Conservation (phyloP, 1,140 invertebrate species). For the Drosophila sp. region DNA sequence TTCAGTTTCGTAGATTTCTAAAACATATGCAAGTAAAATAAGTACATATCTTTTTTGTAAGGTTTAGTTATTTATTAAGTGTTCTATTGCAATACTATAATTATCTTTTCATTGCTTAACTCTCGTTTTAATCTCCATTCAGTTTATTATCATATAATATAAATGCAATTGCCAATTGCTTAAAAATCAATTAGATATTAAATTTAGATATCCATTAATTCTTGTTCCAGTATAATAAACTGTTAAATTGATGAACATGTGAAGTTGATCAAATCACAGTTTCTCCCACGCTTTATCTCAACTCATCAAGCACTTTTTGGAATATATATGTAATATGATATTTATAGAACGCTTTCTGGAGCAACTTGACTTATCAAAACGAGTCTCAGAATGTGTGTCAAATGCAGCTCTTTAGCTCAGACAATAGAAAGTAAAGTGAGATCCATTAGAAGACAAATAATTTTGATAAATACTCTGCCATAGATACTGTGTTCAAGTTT, state of each 20-base stretch:
- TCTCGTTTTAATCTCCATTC: too few relatives aligned
- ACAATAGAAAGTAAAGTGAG: slow-evolving; percentile 76
- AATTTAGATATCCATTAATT: too few relatives aligned
- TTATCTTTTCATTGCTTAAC: too few relatives aligned
- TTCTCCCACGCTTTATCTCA: slow-evolving; percentile 10
- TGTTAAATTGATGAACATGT: background rate
- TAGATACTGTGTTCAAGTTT: slow-evolving; percentile 57
- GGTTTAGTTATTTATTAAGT: too few relatives aligned
- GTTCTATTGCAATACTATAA: too few relatives aligned
- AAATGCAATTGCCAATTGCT: too few relatives aligned
- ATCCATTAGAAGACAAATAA: slow-evolving; percentile 68
- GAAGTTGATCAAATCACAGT: background rate
- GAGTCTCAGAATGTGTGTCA: slow-evolving; percentile 57
- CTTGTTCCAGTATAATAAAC: too few relatives aligned
- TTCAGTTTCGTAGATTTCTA: too few relatives aligned
- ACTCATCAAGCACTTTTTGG: background rate
- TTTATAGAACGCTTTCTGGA: slow-evolving; percentile 28
- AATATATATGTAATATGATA: background rate
- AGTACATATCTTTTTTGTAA: too few relatives aligned
- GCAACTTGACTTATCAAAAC: slow-evolving; percentile 29
- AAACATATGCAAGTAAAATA: too few relatives aligned
- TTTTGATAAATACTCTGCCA: slow-evolving; percentile 48
- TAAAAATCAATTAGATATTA: too few relatives aligned
- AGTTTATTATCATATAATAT: too few relatives aligned
- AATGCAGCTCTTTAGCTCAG: slow-evolving; percentile 44